Base-by-base conservation (phyloP, 2,888 invertebrate genomes). In the Calephelis perditalis region DNA sequence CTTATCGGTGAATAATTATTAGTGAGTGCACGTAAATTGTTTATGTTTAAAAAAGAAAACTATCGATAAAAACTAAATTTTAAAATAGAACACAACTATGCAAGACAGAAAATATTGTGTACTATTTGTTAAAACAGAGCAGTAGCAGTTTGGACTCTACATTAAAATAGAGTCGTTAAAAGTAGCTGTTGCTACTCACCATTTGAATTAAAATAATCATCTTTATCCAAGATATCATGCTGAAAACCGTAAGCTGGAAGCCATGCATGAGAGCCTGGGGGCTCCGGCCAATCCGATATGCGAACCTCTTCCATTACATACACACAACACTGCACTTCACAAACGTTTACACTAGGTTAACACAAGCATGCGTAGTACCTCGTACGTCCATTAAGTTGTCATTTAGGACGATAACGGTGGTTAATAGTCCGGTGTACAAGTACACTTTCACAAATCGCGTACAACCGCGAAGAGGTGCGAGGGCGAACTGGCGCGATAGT, bases 201-300 rank as follows among this genome's bases (percentile, higher is more conserved):
- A 79, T 92, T 93, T 83, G 92, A 91, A 77, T 91, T 91, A 75
- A 93, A 87, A 84, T 92, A 93, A 81, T 94, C 94, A 77, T 94
- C 94, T 82, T 92, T 92, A 73, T 93, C 91, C 79, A 88, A 80
- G 74, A 93, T 87, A 64, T 93, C 93, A 80, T 93, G 93, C 86
- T 94, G 94, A 89, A 94, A 95, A 72, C 95, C 95, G 79, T 95
- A 95, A 73, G 95, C 95, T 71, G 95, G 95, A 84, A 95, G 91
- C 95, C 95, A 95, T 75, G 95, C 94, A 90, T 94, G 94, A 76
- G 93, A 93, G 72, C 94, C 94, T 73, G 92, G 92, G 70, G 92
- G 93, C 75, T 92, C 93, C 61, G 93, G 93, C 94, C 94, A 94
- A 77, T 92, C 92, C 82, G 92, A 93, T 71, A 93, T 92, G 73